phyloP scores from a whole-genome alignment of 2,888 invertebrate species.

The Scaptomyza cyrtandrae region DNA sequence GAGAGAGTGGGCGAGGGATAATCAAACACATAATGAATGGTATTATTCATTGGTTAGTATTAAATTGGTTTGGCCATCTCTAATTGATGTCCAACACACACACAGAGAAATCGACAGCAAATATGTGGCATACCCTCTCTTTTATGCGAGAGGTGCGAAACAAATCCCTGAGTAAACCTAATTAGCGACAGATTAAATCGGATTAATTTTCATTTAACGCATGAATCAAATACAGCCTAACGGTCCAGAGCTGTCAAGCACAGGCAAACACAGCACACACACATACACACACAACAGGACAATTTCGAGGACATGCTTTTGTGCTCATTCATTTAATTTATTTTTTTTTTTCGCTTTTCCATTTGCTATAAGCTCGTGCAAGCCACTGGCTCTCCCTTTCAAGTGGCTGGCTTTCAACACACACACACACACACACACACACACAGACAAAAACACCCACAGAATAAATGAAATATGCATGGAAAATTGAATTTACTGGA shows the following conservation, averaged over 20 bases:
- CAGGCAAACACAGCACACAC: slow-evolving; percentile 42
- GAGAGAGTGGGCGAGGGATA: neutral
- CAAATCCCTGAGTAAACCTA: slow-evolving; percentile 80
- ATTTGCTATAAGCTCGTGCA: neutral
- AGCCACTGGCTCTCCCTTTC: slow-evolving; percentile 21
- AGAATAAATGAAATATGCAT: slow-evolving; percentile 70
- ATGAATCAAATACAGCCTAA: slow-evolving; percentile 76
- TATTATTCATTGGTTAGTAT: slow-evolving; percentile 27
- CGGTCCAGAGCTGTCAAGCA: slow-evolving; percentile 53
- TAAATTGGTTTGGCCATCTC: slow-evolving; percentile 43
- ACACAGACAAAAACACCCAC: no score
- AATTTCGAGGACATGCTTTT: slow-evolving; percentile 20
- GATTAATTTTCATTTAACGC: slow-evolving; percentile 81
- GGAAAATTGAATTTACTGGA: slow-evolving; percentile 66
- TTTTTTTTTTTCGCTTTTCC: slow-evolving; percentile 19
- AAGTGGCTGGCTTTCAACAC: slow-evolving; percentile 61
- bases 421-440: slow-evolving; percentile 8
- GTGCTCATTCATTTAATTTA: slow-evolving; percentile 32
- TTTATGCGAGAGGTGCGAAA: slow-evolving; percentile 68
- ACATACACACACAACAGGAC: slow-evolving; percentile 12
- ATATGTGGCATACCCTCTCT: slow-evolving; percentile 17
- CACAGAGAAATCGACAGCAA: slow-evolving; percentile 40
- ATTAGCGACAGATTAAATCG: slow-evolving; percentile 81
- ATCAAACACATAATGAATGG: slow-evolving; percentile 8
- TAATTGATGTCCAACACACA: slow-evolving; percentile 43